A percentile compares a stretch with the other conserved stretches of the same genome.
Evolutionary conservation across 1,140 invertebrate genomes (phyloP).

Genomic region (Phymorhynchus buccinoides): DNA sequence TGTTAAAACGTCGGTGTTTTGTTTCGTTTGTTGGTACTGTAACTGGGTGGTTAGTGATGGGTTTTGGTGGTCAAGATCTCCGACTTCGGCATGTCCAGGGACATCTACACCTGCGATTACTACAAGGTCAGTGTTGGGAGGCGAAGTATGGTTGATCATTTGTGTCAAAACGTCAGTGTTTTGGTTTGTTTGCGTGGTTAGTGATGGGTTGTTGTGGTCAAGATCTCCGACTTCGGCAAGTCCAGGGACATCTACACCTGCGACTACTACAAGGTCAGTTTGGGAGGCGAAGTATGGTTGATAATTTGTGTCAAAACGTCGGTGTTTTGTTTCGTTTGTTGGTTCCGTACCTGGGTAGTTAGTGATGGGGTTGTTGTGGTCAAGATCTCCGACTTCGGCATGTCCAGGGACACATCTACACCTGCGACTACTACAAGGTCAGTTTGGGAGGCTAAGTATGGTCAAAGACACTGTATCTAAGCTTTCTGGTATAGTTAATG

Average conservation of each 20-base stretch:
- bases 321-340: too few relatives aligned
- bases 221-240: slow-evolving; percentile 89
- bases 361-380: too few relatives aligned
- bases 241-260: slow-evolving; percentile 84
- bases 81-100: slow-evolving; percentile 79
- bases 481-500: too few relatives aligned
- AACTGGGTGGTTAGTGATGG: too few relatives aligned
- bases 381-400: slow-evolving; percentile 91
- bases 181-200: slow-evolving; percentile 85
- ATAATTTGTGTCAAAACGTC: too few relatives aligned
- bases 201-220: slow-evolving; percentile 93
- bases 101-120: slow-evolving; percentile 91
- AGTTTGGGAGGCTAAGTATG: too few relatives aligned
- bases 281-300: not conserved
- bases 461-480: too few relatives aligned
- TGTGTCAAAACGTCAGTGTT: not conserved
- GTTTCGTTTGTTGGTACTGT: too few relatives aligned
- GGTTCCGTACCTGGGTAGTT: too few relatives aligned
- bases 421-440: slow-evolving; percentile 94
- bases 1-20: too few relatives aligned
- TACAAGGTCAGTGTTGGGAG: slow-evolving; percentile 88
- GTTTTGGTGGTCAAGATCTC: slow-evolving; percentile 97
- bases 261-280: slow-evolving; percentile 91
- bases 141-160: not conserved
- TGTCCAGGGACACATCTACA: slow-evolving; percentile 81